These are phyloP conservation scores for Oreochromis aureus DNA, from an alignment of 2,113 vertebrate species.

Conservation along the genomic window DNA sequence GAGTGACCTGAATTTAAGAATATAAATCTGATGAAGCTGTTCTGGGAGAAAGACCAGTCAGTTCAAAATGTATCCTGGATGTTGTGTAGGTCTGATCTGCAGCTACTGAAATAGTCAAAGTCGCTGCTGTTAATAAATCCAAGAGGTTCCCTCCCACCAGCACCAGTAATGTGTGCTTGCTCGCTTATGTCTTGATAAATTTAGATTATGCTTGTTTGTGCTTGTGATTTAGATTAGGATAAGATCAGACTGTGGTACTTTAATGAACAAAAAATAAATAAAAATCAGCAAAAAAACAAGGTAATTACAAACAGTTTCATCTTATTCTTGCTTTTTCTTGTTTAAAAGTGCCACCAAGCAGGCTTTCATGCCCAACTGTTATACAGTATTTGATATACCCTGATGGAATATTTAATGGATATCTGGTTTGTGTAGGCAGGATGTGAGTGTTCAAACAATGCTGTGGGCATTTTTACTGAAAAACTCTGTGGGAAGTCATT, in stretches of 20 bases:
- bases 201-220: not conserved
- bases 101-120: not conserved
- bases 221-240: not conserved
- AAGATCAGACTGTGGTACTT: not conserved
- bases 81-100: not conserved
- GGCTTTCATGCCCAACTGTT: not conserved
- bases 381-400: not conserved
- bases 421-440: not conserved
- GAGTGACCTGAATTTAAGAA: not conserved
- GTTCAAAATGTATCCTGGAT: not conserved
- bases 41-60: not conserved
- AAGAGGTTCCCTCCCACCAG: not conserved
- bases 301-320: not conserved
- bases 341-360: not conserved
- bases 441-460: not conserved
- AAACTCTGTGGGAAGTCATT: not conserved
- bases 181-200: not conserved
- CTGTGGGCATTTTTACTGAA: not conserved
- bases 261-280: not conserved
- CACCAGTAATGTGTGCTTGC: not conserved
- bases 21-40: not conserved
- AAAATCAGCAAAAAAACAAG: not conserved
- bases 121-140: not conserved
- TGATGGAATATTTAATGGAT: not conserved
- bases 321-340: not conserved